Base-by-base conservation (phyloP, 2,888 invertebrate species). In the Perizoma flavofasciatum region DNA sequence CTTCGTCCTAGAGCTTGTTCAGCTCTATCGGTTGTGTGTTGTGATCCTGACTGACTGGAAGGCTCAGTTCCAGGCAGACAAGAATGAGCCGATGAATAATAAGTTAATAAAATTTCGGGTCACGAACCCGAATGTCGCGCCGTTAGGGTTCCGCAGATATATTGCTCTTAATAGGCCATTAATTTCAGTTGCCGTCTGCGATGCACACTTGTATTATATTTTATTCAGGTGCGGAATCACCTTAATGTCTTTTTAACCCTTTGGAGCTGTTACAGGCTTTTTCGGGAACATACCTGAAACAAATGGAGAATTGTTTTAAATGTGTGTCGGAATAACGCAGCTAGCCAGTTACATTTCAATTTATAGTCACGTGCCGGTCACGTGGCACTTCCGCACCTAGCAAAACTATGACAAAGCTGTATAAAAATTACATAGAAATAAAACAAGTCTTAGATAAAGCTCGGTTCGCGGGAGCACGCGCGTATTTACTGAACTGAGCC, bases 101-200 rank as follows among this genome's bases (percentile, higher is more conserved):
- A 61, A 54, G 53, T 63, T 62, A 50, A 70, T 72, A 66, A 58
- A 66, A 61, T 70, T 73, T 65, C 73, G 50, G 64, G 70, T 77
- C 76, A 77, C 74, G 75, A 66, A 58, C 65, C 51, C 61, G 65
- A 67, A 58, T 59, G 62, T 62, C 55, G 61, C 58, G 63, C 56
- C 62, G 64, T 61, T 51, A 62, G 43, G 58, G 63, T 39, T 50
- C 49, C 61, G 51, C 45, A 49, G 67, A 56, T 59, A 63, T 66
- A 66, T 64, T 56, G 61, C 59, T 51, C 52, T 69, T 63, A 70
- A 73, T 70, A 69, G 71, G 51, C 66, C 71, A 72, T 73, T 72
- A 63, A 65, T 73, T 69, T 59, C 64, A 62, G 68, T 60, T 56
- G 62, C 59, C 61, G 60, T 50, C 65, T 58, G 63, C 60, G 57